Evolutionary conservation across 2,888 invertebrate genomes (phyloP).

Genomic region (Nebria salina): DNA sequence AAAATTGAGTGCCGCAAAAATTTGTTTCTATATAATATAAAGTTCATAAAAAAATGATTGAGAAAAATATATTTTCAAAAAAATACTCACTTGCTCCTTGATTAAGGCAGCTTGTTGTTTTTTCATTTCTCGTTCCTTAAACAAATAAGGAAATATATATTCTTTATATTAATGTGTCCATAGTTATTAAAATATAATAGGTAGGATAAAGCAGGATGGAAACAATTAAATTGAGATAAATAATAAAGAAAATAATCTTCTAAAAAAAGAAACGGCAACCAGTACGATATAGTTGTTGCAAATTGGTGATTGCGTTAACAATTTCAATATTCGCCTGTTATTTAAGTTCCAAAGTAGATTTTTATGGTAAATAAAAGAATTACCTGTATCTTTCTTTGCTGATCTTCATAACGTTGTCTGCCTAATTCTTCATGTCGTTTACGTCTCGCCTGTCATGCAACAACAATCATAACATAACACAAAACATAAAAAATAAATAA

Average conservation of each 20-base stretch:
- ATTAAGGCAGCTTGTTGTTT: conserved; percentile 87
- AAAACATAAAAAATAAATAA: conserved; percentile 38
- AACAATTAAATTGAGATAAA: conserved; percentile 25
- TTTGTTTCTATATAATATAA: too few relatives aligned
- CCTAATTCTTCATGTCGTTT: conserved; percentile 87
- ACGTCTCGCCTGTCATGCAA: conserved; percentile 79
- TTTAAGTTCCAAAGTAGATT: conserved; percentile 1
- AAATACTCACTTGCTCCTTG: conserved; percentile 85
- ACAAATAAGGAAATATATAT: conserved; percentile 58
- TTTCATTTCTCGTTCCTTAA: conserved; percentile 91
- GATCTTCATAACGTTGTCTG: conserved; percentile 84
- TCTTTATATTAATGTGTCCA: conserved; percentile 5
- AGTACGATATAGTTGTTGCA: background rate
- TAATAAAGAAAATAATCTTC: conserved; percentile 41
- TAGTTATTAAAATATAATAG: conserved; percentile 16
- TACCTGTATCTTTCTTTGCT: conserved; percentile 88
- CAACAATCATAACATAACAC: conserved; percentile 57
- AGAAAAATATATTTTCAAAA: conserved; percentile 40
- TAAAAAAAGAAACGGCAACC: background rate
- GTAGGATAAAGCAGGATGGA: background rate
- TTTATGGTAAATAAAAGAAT: conserved; percentile 35
- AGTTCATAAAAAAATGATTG: too few relatives aligned
- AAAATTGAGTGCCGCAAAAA: too few relatives aligned
- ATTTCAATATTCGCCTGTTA: background rate
- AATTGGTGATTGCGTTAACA: conserved; percentile 6